Percentiles rank a stretch among this genome's conserved stretches.
These are phyloP conservation scores for Heliconius ismenius DNA, from an alignment of 2,888 invertebrate species.

Conservation along the genomic window DNA sequence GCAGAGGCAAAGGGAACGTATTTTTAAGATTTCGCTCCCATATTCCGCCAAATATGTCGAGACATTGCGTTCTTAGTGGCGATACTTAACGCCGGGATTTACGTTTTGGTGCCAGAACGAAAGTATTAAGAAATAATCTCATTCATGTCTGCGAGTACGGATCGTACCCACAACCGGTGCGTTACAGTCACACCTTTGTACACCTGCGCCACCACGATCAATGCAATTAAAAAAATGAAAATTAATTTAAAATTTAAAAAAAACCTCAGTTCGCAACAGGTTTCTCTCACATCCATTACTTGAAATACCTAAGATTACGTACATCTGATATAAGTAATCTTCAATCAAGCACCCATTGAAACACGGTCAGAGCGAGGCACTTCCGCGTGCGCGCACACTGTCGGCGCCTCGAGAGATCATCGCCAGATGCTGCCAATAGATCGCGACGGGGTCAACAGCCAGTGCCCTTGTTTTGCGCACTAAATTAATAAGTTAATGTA, in stretches of 20 bases:
- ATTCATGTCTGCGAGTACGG: no score
- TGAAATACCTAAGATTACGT: conserved; percentile 20
- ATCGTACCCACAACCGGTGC: no score
- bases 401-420: conserved; percentile 73
- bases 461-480: conserved; percentile 79
- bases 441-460: conserved; percentile 80
- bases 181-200: no score
- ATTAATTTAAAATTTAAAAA: background rate
- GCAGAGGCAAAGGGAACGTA: no score
- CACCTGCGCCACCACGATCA: no score
- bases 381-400: conserved; percentile 62
- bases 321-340: conserved; percentile 42
- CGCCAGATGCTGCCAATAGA: conserved; percentile 79
- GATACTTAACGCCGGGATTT: no score
- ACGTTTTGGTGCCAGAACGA: no score
- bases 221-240: background rate
- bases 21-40: no score
- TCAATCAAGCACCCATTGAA: conserved; percentile 59
- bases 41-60: background rate
- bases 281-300: conserved; percentile 64
- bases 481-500: conserved; percentile 65
- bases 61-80: no score
- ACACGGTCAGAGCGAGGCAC: conserved; percentile 73
- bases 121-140: no score
- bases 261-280: conserved; percentile 32